Base-by-base conservation (phyloP, 2,888 invertebrate genomes). In the Dryococelus australis region DNA sequence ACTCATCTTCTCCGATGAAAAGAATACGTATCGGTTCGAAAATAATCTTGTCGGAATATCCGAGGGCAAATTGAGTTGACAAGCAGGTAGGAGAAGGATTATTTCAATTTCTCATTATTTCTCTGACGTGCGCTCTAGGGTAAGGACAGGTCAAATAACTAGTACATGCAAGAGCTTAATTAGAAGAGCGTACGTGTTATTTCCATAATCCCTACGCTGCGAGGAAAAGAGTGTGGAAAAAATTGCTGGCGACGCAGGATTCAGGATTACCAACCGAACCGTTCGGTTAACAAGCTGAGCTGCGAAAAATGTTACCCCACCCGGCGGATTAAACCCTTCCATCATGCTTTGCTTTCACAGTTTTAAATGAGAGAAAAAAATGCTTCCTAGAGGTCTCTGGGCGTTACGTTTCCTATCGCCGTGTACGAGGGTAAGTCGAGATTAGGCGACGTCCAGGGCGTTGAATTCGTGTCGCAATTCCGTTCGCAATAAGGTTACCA, bases 301-400 rank as follows among this genome's bases (percentile, higher is more conserved):
- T 65, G 65, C 65, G 65, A 65, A 65, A 65, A 65, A 65, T 65
- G 65, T 65, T 24, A 65, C 65, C 65, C 47, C 65, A 12, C 65
- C 16, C 65, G 20, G 6, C 10, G 65, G 65, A 65, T 65, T 24
- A 65, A 65, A 65, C 65, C 16, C 20, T 65, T 65, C 65, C 65
- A 65, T 65, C 65, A 65, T 65, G 65, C 65, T 65, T 65, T 65
- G 65, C 65, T 65, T 65, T 65, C 65, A 65, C 65, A 24, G 65
- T 20, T 65, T 65, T 65, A 24, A 65, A 65, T 65, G 16, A 65
- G 24, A 65, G 16, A 65, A 65, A 65, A 65, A 65, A 65, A 16
- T 65, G 65, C 16, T 8, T 65, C 20, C 65, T 13, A 65, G 65
- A 65, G 65, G 65, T 65, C 20, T 6, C 5, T 16, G 65, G 8